phyloP scores from a whole-genome alignment of 2,888 invertebrate genomes.

The Apamea monoglypha region DNA sequence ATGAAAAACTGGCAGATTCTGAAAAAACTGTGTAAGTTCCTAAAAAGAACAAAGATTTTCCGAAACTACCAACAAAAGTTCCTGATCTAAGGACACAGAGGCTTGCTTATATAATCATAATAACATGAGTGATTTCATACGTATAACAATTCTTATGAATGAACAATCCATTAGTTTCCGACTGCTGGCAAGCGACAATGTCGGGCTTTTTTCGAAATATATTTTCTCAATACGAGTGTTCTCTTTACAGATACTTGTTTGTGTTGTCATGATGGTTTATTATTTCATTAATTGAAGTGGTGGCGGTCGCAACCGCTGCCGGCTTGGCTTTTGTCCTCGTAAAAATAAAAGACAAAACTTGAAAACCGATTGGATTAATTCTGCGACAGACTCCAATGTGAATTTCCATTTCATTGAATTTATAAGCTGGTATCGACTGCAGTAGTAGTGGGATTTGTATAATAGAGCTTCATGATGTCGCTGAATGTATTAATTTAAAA shows the following conservation, averaged over 20 bases:
- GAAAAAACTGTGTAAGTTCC: not conserved
- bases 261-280: slow-evolving; percentile 71
- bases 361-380: slow-evolving; percentile 73
- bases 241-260: slow-evolving; percentile 58
- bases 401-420: slow-evolving; percentile 70
- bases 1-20: not conserved
- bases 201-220: slow-evolving; percentile 47
- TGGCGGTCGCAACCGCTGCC: slow-evolving; percentile 59
- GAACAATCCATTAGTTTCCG: slow-evolving; percentile 55
- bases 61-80: slow-evolving; percentile 27
- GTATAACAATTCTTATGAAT: slow-evolving; percentile 43
- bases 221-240: slow-evolving; percentile 58
- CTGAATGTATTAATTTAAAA: slow-evolving; percentile 10
- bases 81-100: slow-evolving; percentile 33
- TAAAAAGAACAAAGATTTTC: slow-evolving; percentile 29
- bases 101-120: slow-evolving; percentile 37
- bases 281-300: slow-evolving; percentile 76
- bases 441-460: slow-evolving; percentile 52
- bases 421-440: slow-evolving; percentile 46
- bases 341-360: slow-evolving; percentile 70
- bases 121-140: slow-evolving; percentile 42
- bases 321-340: slow-evolving; percentile 66
- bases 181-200: slow-evolving; percentile 44
- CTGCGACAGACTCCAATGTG: slow-evolving; percentile 67
- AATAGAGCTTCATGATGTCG: slow-evolving; percentile 39